Evolutionary conservation across 2,113 vertebrate species (phyloP).

Genomic region (Rhineura floridana): DNA sequence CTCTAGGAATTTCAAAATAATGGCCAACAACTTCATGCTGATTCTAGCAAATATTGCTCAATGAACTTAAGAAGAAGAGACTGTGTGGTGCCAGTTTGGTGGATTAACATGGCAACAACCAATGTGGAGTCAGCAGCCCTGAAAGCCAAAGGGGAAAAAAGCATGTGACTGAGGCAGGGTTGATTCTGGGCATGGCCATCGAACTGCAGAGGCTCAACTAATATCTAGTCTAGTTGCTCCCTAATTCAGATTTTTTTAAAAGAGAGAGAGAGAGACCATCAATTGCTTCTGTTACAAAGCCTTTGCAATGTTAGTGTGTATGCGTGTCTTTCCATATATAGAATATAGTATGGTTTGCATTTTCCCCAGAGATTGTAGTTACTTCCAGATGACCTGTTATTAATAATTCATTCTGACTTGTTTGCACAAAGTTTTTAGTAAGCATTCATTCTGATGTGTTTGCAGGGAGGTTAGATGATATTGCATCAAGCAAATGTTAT

Average conservation of each 20-base stretch:
- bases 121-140: slow-evolving; percentile 6
- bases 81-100: slow-evolving; percentile 15
- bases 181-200: slow-evolving; percentile 26
- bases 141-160: slow-evolving; percentile 31
- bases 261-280: background rate
- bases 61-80: slow-evolving; percentile 24
- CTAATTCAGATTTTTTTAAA: background rate
- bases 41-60: slow-evolving; percentile 28
- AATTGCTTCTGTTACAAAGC: background rate
- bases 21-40: slow-evolving; percentile 4
- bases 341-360: background rate
- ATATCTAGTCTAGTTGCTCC: background rate
- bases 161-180: background rate
- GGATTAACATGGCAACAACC: slow-evolving; percentile 41
- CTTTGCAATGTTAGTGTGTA: background rate
- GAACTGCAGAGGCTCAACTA: slow-evolving; percentile 28
- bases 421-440: too few species aligned
- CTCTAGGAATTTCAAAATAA: background rate
- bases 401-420: too few species aligned
- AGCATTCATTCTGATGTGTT: too few species aligned
- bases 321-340: background rate
- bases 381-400: too few species aligned
- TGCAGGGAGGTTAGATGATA: too few species aligned
- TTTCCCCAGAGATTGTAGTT: background rate
- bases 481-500: too few species aligned